phyloP scores from a whole-genome alignment of 2,888 invertebrate genomes.

The Epistrophe eligans region DNA sequence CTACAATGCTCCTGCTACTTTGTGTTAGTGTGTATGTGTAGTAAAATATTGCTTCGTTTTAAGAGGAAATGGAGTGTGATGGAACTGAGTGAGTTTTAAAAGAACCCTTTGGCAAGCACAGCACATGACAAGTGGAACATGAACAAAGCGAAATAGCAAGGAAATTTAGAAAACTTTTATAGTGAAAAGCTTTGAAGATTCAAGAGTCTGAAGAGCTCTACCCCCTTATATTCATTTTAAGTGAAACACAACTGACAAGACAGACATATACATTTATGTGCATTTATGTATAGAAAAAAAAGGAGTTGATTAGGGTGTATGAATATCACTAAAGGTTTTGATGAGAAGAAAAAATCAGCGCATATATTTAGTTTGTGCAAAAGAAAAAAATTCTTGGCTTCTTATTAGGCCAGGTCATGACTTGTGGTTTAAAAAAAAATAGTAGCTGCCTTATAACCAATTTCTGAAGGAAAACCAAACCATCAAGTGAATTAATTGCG shows the following conservation, averaged over 20 bases:
- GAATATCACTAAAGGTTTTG: background rate
- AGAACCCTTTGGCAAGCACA: conserved; percentile 5
- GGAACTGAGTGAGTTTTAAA: background rate
- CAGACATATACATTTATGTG: background rate
- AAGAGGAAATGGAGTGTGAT: conserved; percentile 20
- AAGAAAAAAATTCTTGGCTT: background rate
- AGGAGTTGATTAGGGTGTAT: background rate
- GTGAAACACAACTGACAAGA: conserved; percentile 7
- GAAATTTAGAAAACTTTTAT: conserved; percentile 19
- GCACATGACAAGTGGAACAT: background rate
- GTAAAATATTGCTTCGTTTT: background rate
- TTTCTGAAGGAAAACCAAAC: background rate
- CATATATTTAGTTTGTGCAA: background rate
- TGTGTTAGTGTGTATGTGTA: background rate
- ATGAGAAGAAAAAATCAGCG: background rate
- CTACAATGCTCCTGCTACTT: too few species aligned
- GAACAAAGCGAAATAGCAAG: conserved; percentile 4
- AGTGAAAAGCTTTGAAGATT: conserved; percentile 11
- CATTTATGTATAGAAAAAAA: background rate
- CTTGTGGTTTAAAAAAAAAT: background rate
- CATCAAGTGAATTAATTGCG: conserved; percentile 2
- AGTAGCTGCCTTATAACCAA: too few species aligned
- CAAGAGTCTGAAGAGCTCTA: background rate
- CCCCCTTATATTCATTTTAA: background rate
- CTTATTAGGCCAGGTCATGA: conserved; percentile 2